A percentile compares a stretch with the other conserved stretches of the same genome.
phyloP scores from a whole-genome alignment of 2,888 invertebrate species.

The Dione juno region DNA sequence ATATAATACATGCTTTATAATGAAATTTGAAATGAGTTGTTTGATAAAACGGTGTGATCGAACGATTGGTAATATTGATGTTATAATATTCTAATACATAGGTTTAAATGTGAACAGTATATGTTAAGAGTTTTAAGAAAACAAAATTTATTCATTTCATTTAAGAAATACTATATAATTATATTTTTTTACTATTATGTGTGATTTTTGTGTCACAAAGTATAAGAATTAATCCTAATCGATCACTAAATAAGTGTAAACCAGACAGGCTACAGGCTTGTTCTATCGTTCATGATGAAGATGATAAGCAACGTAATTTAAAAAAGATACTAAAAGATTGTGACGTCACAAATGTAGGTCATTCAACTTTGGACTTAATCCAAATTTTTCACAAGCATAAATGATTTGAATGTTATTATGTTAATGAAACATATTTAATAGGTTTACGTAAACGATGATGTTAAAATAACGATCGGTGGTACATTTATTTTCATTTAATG shows the following conservation, averaged over 20 bases:
- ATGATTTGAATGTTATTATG: constrained; percentile 8
- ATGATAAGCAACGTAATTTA: not conserved
- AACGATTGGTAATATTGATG: no score
- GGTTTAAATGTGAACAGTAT: no score
- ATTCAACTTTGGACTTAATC: not conserved
- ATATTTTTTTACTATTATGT: no score
- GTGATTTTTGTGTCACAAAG: no score
- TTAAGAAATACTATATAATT: no score
- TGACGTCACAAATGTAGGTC: not conserved
- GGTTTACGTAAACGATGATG: not conserved
- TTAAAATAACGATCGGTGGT: constrained; percentile 31
- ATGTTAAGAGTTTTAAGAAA: not conserved
- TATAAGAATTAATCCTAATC: no score
- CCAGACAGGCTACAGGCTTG: no score
- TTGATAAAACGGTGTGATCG: not conserved
- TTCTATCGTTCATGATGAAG: no score
- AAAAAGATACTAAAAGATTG: not conserved
- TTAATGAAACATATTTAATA: constrained; percentile 7
- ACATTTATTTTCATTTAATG: constrained; percentile 28
- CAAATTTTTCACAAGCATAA: constrained; percentile 3
- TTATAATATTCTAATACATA: no score
- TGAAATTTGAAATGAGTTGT: not conserved
- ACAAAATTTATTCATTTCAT: not conserved
- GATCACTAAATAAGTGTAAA: not conserved
- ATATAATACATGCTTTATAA: not conserved